Evolutionary conservation across 2,888 invertebrate genomes (phyloP).

Genomic region (Cantharis rufa): DNA sequence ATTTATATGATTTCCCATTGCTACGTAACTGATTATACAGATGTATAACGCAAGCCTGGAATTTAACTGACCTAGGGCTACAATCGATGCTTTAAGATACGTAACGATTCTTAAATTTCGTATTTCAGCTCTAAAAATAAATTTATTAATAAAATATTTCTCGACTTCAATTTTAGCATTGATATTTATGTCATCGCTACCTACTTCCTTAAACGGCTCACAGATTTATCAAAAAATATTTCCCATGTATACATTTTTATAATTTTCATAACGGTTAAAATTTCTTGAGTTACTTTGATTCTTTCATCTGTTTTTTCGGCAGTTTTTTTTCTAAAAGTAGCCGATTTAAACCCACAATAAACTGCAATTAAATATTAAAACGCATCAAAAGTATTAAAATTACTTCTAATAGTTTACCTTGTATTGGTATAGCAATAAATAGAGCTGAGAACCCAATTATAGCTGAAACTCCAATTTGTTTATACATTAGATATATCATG

Average conservation of each 20-base stretch:
- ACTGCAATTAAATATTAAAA: too few relatives aligned
- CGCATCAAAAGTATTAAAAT: too few relatives aligned
- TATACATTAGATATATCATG: constrained; percentile 70
- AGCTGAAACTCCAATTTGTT: constrained; percentile 57
- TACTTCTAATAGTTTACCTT: constrained; percentile 40
- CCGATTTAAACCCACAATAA: constrained; percentile 53
- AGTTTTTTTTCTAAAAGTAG: constrained; percentile 71
- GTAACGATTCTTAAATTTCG: constrained; percentile 56
- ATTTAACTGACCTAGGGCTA: constrained; percentile 44
- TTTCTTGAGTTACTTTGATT: constrained; percentile 88
- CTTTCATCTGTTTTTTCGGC: constrained; percentile 86
- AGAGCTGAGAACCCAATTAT: constrained; percentile 59
- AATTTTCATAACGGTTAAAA: constrained; percentile 81
- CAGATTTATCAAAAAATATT: constrained; percentile 74
- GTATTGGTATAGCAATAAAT: constrained; percentile 48
- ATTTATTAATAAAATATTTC: background rate
- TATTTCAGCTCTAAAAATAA: constrained; percentile 65
- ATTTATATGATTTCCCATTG: constrained; percentile 71
- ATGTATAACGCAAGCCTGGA: constrained; percentile 49
- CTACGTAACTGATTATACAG: constrained; percentile 62
- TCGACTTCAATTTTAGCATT: background rate
- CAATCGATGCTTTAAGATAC: constrained; percentile 45
- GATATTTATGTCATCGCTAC: constrained; percentile 46
- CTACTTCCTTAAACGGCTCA: constrained; percentile 73
- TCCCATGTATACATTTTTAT: constrained; percentile 94